Percentiles rank a stretch among this genome's conserved stretches.
These are phyloP conservation scores for Gibbula magus DNA, from an alignment of 2,888 invertebrate genomes.

Conservation along the genomic window DNA sequence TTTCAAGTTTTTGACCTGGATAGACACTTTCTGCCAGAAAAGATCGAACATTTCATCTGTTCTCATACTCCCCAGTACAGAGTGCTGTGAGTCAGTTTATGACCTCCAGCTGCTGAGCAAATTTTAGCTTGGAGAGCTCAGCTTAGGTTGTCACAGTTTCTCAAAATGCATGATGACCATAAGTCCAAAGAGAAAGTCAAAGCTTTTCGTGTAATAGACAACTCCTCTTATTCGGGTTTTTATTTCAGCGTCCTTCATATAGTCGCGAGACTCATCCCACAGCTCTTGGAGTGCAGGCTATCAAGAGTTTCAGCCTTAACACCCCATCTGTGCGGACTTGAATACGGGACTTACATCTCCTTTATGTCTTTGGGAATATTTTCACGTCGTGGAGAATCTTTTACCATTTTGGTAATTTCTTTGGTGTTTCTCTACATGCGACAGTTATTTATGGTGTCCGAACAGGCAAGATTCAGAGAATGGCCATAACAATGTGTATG, in stretches of 20 bases:
- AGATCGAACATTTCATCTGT: neutral
- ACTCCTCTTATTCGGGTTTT: neutral
- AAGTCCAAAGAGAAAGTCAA: conserved; percentile 21
- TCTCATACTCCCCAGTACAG: neutral
- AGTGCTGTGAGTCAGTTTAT: neutral
- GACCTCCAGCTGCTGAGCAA: conserved; percentile 16
- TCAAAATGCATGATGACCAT: neutral
- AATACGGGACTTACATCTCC: conserved; percentile 29
- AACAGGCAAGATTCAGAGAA: conserved; percentile 39
- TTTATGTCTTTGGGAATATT: conserved; percentile 33
- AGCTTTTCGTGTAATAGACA: too few relatives aligned
- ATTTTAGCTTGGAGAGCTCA: conserved; percentile 4
- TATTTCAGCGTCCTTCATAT: neutral
- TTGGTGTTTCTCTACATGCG: conserved; percentile 29
- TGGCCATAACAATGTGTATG: conserved; percentile 44
- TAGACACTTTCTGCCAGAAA: neutral
- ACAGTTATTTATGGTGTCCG: conserved; percentile 26
- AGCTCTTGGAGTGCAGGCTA: neutral
- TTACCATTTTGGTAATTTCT: conserved; percentile 45
- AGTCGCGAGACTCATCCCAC: neutral
- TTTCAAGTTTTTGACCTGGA: neutral
- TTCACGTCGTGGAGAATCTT: conserved; percentile 41
- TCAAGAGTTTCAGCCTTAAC: conserved; percentile 31
- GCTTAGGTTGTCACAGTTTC: neutral
- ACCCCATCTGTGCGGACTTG: conserved; percentile 45